phyloP scores from a whole-genome alignment of 2,113 vertebrate species.

The Polypterus bichir region DNA sequence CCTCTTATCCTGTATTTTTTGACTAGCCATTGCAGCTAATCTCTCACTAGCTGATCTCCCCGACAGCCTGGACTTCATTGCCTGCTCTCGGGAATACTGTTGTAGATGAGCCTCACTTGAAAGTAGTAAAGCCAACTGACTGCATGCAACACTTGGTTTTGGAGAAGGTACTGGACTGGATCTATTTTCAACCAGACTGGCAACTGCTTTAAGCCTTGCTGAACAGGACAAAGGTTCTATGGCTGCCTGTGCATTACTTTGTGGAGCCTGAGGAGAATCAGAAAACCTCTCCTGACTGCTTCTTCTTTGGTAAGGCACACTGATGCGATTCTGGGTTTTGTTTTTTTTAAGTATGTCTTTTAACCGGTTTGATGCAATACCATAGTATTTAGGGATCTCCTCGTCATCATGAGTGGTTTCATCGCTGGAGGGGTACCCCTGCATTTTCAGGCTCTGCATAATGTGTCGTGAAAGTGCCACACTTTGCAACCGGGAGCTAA shows the following conservation, averaged over 20 bases:
- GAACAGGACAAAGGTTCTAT: constrained; percentile 75
- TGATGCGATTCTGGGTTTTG: constrained; percentile 71
- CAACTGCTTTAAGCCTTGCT: constrained; percentile 82
- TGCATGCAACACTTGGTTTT: constrained; percentile 90
- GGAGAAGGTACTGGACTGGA: constrained; percentile 82
- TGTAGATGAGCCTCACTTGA: constrained; percentile 96
- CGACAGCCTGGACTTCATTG: constrained; percentile 83
- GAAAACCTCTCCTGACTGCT: constrained; percentile 57
- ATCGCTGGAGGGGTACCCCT: constrained; percentile 53
- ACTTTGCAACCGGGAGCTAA: constrained; percentile 88
- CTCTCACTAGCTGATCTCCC: constrained; percentile 83
- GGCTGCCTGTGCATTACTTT: constrained; percentile 50
- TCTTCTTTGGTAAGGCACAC: constrained; percentile 62
- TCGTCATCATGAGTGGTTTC: constrained; percentile 59
- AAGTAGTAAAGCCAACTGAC: constrained; percentile 83
- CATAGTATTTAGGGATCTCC: constrained; percentile 72
- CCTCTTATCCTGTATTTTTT: constrained; percentile 60
- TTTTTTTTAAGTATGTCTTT: constrained; percentile 86
- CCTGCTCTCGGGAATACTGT: constrained; percentile 92
- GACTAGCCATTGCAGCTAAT: constrained; percentile 85
- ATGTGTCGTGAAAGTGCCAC: constrained; percentile 86
- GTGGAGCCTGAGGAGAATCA: constrained; percentile 62
- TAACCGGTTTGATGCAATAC: constrained; percentile 79
- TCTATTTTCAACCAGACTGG: constrained; percentile 85
- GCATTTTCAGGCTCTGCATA: constrained; percentile 64